Percentiles rank a stretch among this genome's conserved stretches.
Conservation (phyloP, 1,140 invertebrate species). For the Polypedilum pembai region DNA sequence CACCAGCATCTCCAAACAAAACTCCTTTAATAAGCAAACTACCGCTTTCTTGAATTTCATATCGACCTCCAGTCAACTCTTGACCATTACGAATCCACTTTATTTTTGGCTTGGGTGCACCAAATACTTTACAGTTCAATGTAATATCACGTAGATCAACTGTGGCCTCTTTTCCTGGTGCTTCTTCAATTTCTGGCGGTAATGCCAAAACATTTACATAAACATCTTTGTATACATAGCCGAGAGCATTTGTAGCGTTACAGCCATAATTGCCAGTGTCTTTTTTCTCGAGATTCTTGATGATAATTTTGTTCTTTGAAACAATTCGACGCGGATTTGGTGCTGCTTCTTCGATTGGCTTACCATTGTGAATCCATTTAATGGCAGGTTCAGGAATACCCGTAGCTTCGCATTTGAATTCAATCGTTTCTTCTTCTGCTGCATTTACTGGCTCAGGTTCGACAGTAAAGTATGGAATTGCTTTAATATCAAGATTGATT, state of each 20-base stretch:
- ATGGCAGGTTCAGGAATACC: slow-evolving; percentile 86
- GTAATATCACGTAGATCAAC: slow-evolving; percentile 77
- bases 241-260: slow-evolving; percentile 96
- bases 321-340: slow-evolving; percentile 63
- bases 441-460: slow-evolving; percentile 82
- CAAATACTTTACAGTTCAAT: slow-evolving; percentile 88
- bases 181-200: slow-evolving; percentile 80
- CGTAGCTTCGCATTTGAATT: slow-evolving; percentile 78
- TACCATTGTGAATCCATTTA: slow-evolving; percentile 95
- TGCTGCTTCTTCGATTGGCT: slow-evolving; percentile 68
- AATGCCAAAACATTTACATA: slow-evolving; percentile 94
- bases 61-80: slow-evolving; percentile 78
- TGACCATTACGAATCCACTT: slow-evolving; percentile 81
- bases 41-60: slow-evolving; percentile 62
- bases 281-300: slow-evolving; percentile 71
- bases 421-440: slow-evolving; percentile 83
- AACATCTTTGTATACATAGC: slow-evolving; percentile 96
- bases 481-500: slow-evolving; percentile 71
- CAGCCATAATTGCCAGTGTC: slow-evolving; percentile 98
- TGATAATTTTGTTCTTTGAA: slow-evolving; percentile 65
- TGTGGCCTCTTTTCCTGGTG: slow-evolving; percentile 68
- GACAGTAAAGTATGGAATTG: slow-evolving; percentile 86
- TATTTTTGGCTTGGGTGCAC: slow-evolving; percentile 88
- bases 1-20: slow-evolving; percentile 74
- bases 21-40: slow-evolving; percentile 80